Evolutionary conservation across 2,888 invertebrate genomes (phyloP).

Genomic region (Lottia scabra): DNA sequence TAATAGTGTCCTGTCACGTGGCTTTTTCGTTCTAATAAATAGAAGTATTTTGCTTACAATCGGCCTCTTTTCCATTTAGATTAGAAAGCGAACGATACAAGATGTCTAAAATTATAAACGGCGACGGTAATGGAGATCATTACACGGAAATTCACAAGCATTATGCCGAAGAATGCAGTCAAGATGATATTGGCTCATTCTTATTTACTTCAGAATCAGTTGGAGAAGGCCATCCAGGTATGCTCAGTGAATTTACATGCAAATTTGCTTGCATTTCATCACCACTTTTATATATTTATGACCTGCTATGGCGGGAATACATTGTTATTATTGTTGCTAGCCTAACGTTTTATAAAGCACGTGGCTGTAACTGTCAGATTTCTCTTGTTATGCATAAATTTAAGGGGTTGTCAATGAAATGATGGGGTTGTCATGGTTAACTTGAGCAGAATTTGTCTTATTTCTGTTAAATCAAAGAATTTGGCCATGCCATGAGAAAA

Average conservation of each 20-base stretch:
- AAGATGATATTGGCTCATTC: slow-evolving; percentile 63
- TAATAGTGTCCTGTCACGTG: slow-evolving; percentile 30
- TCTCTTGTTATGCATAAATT: slow-evolving; percentile 30
- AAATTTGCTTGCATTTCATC: neutral
- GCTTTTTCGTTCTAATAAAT: slow-evolving; percentile 35
- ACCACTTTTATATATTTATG: neutral
- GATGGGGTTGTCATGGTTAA: too few relatives aligned
- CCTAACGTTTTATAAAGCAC: neutral
- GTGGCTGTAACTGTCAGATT: slow-evolving; percentile 32
- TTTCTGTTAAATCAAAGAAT: neutral
- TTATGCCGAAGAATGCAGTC: slow-evolving; percentile 61
- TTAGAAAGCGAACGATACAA: slow-evolving; percentile 21
- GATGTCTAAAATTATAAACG: slow-evolving; percentile 37
- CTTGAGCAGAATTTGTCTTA: neutral
- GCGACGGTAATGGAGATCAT: slow-evolving; percentile 42
- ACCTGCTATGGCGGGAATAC: neutral
- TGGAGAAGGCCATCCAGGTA: slow-evolving; percentile 70
- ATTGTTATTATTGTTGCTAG: neutral
- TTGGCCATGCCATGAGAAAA: too few relatives aligned
- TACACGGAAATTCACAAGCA: slow-evolving; percentile 56
- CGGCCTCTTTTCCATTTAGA: slow-evolving; percentile 58
- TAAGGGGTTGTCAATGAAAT: neutral
- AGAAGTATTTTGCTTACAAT: neutral
- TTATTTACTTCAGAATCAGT: slow-evolving; percentile 70
- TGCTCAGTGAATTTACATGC: neutral